Evolutionary conservation across 2,113 vertebrate genomes (phyloP).

Genomic region (Aythya baeri): DNA sequence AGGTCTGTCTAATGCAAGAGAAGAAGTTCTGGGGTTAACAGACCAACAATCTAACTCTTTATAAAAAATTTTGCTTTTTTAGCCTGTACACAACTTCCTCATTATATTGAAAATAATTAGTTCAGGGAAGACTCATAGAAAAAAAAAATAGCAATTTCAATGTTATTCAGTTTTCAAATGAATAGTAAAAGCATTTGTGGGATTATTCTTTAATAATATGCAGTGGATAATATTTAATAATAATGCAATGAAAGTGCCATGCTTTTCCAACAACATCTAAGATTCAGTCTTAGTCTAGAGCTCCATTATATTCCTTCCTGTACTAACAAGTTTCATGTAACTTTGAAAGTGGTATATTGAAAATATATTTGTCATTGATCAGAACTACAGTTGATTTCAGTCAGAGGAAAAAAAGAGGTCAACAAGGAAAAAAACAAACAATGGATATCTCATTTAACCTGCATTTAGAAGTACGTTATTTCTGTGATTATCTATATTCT

Average conservation of each 20-base stretch:
- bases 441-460: not conserved
- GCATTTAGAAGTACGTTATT: not conserved
- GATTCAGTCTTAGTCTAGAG: not conserved
- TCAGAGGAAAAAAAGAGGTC: not conserved
- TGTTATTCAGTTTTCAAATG: not conserved
- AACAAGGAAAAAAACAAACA: not conserved
- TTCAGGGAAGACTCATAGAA: not conserved
- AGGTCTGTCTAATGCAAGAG: not conserved
- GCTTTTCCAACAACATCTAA: not conserved
- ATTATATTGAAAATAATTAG: not conserved
- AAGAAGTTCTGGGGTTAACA: not conserved
- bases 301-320: not conserved
- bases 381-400: not conserved
- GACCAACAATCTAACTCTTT: not conserved
- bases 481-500: not conserved
- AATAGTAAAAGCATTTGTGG: not conserved
- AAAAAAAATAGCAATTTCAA: not conserved
- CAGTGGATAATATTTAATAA: no score
- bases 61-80: not conserved
- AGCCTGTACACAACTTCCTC: not conserved
- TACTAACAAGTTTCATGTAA: not conserved
- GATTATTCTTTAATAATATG: not conserved
- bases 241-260: not conserved
- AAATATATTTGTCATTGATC: not conserved
- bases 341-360: not conserved